A percentile compares a stretch with the other conserved stretches of the same genome.
Conservation (phyloP, 2,113 vertebrate genomes). For the Oreochromis aureus region DNA sequence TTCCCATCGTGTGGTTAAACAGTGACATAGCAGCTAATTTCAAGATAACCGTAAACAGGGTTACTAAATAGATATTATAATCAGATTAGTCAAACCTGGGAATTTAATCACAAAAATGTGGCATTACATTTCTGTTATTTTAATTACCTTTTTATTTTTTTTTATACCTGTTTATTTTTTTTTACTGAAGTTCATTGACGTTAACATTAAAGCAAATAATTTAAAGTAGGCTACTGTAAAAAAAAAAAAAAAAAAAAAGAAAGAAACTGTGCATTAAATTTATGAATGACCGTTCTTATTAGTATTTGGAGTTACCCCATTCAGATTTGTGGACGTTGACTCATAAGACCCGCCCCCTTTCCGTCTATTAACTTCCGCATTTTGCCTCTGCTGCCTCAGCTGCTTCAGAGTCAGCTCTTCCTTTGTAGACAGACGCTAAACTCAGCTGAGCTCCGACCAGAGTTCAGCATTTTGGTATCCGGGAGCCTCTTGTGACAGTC, state of each 20-base stretch:
- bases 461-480: constrained; percentile 11
- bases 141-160: neutral
- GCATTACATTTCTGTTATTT: neutral
- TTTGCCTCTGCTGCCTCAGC: neutral
- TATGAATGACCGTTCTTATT: neutral
- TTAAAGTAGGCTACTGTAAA: neutral
- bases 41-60: neutral
- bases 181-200: neutral
- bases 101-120: neutral
- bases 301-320: neutral
- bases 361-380: constrained; percentile 26
- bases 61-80: neutral
- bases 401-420: constrained; percentile 10
- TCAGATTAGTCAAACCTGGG: neutral
- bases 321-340: neutral
- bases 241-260: rapidly evolving
- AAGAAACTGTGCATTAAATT: neutral
- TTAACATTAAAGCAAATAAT: neutral
- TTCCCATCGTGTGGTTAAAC: neutral
- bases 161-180: neutral
- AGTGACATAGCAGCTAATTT: neutral
- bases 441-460: neutral
- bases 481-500: constrained; percentile 41
- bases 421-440: rapidly evolving
- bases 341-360: neutral